Evolutionary conservation across 2,797 vertebrate genomes (phyloP), one percentile per base, ranked within the genome.

Genomic region (Catostomus latipinnis): DNA sequence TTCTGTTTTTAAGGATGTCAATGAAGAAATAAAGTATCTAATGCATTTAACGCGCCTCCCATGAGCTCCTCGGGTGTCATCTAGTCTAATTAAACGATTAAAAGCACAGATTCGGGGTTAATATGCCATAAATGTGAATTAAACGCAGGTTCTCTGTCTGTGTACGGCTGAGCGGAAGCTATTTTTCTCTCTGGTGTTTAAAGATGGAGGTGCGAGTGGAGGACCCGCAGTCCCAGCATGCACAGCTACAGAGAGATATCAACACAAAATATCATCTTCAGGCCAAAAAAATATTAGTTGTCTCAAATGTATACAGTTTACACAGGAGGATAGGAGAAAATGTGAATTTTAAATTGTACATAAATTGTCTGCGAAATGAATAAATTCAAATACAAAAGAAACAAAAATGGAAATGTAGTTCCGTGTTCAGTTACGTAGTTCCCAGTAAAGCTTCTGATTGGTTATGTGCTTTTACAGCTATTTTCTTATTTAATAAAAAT

Each of bases 141-240:
- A 80, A 74, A 70, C 82, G 84, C 79, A 10, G 53, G 65, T 50
- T 60, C 2, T 18, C 48, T 72, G 81, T 90, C 86, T 89, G 88
- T 88, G 63, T 91, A 85, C 90, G 89, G 88, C 81, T 84, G 82
- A 87, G 90, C 90, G 81, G 89, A 86, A 90, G 87, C 88, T 92
- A 90, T 88, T 89, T 90, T 90, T 34, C 34, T 88, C 89, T 86
- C 89, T 92, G 94, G 94, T 93, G 93, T 95, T 95, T 95, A 95
- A 95, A 95, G 93, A 95, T 94, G 94, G 94, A 93, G 93, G 81
- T 93, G 56, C 61, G 53, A 68, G 88, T 76, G 86, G 86, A 76
- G 88, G 85, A 92, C 92, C 91, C 87, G 91, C 93, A 93, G 85
- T 93, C 93, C 92, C 93, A 91, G 87, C 88, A 91, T 91, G 82